phyloP scores from a whole-genome alignment of 92 coral and sea anemone genomes.

The Zoanthus gigantus region DNA sequence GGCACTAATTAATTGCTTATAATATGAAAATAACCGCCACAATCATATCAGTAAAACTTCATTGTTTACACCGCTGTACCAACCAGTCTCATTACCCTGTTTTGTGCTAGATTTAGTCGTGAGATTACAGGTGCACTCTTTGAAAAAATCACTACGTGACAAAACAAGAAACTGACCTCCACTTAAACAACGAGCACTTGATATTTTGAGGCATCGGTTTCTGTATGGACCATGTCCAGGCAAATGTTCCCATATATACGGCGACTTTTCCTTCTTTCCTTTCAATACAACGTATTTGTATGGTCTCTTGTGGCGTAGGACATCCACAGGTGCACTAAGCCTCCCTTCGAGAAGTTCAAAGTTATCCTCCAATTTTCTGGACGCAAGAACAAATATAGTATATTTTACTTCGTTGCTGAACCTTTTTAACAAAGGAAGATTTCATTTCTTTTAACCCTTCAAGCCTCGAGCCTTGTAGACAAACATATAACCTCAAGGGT shows the following conservation, averaged over 20 bases:
- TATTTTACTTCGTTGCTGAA: too few relatives aligned
- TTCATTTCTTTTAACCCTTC: too few relatives aligned
- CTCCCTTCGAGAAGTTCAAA: slow-evolving; percentile 8
- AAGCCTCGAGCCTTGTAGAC: too few relatives aligned
- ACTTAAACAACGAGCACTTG: background rate
- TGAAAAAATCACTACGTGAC: background rate
- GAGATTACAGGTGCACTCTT: too few relatives aligned
- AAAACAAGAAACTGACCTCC: background rate
- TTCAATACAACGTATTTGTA: slow-evolving; percentile 6
- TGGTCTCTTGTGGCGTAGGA: background rate
- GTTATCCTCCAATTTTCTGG: background rate
- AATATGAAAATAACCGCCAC: too few relatives aligned
- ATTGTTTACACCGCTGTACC: too few relatives aligned
- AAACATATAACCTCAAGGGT: too few relatives aligned
- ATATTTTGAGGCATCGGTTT: slow-evolving; percentile 6
- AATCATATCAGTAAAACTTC: too few relatives aligned
- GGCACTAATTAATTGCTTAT: too few relatives aligned
- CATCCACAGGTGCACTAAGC: background rate
- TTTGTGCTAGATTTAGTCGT: too few relatives aligned
- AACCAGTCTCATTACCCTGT: too few relatives aligned
- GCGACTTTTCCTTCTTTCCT: background rate
- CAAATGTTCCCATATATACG: slow-evolving; percentile 16
- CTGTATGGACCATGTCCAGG: background rate
- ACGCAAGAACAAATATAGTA: background rate
- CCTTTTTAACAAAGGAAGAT: too few relatives aligned